These are phyloP conservation scores for Oostethus manadensis DNA, from an alignment of 2,113 vertebrate genomes.

Conservation along the genomic window DNA sequence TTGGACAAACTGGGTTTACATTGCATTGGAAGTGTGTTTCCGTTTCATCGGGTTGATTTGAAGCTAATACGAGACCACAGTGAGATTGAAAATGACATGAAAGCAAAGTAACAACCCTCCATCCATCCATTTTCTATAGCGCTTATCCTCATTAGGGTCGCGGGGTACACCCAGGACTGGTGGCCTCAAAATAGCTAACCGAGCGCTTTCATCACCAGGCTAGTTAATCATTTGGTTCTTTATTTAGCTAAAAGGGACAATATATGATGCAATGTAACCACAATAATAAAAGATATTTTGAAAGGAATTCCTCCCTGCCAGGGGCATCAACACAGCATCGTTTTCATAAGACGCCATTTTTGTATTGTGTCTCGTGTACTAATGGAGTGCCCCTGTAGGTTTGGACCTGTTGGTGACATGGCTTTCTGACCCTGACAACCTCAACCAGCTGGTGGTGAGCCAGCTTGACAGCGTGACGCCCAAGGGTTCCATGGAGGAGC, in stretches of 20 bases:
- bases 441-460: conserved; percentile 72
- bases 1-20: no score
- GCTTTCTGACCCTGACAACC: conserved; percentile 72
- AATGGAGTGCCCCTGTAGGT: conserved; percentile 31
- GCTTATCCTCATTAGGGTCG: no score
- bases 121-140: no score
- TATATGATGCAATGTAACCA: not conserved
- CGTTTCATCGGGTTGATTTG: no score
- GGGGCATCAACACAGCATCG: not conserved
- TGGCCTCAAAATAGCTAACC: no score
- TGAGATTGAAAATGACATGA: no score
- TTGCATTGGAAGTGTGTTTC: no score
- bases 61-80: no score
- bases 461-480: conserved; percentile 52
- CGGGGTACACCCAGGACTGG: no score
- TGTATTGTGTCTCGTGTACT: not conserved
- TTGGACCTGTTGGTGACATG: conserved; percentile 63
- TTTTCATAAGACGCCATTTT: not conserved
- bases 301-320: not conserved
- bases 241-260: no score
- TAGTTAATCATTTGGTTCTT: not conserved
- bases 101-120: no score
- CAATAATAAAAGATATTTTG: not conserved
- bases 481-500: conserved; percentile 44
- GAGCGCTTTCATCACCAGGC: no score